Evolutionary conservation across 2,888 invertebrate genomes (phyloP), one percentile per base, ranked within the genome.

Genomic region (Caenorhabditis sp.): DNA sequence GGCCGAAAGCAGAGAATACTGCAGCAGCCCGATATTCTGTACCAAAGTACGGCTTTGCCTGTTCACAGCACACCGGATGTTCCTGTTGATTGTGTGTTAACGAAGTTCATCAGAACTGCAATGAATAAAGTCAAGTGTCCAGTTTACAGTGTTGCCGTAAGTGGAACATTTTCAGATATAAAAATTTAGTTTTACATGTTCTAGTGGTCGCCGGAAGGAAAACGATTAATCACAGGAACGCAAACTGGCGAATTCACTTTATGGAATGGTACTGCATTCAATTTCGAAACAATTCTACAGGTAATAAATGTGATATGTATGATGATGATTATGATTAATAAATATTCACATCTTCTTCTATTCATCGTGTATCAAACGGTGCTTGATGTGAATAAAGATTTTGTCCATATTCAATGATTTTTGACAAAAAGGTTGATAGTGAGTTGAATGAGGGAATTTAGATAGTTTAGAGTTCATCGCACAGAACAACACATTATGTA

Each of bases 191-290:
- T 66, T 12, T 43, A n/a, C n/a, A 26, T 27, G 27, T 66, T 88
- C 59, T 82, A 91, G 90, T 99, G 99, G 99, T 99, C 99, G 7
- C 99, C 99, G 0, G 99, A 99, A 90, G 99, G 99, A 17, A 92
- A 99, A 79, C 92, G 99, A 82, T 91, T 99, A 74, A 94, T 99
- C 7, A 99, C 99, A 1, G 99, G 99, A 12, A 97, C 99, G 25
- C 97, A 97, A 31, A 97, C 97, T 66, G 99, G 99, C 56, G 99
- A 99, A 90, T 99, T 99, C 88, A 99, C 99, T 0, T 90, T 99
- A 2, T 99, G 99, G 99, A 99, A 99, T 91, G 99, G 99, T 36
- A 91, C 99, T 31, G 99, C 97, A n/a, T 99, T 99, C 90, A 99
- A 99, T 90, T 99, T 99, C 90, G 99, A 99, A 91, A 99, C 99